These are phyloP conservation scores for Tiliacea aurago DNA, from an alignment of 2,888 invertebrate genomes.

Conservation along the genomic window DNA sequence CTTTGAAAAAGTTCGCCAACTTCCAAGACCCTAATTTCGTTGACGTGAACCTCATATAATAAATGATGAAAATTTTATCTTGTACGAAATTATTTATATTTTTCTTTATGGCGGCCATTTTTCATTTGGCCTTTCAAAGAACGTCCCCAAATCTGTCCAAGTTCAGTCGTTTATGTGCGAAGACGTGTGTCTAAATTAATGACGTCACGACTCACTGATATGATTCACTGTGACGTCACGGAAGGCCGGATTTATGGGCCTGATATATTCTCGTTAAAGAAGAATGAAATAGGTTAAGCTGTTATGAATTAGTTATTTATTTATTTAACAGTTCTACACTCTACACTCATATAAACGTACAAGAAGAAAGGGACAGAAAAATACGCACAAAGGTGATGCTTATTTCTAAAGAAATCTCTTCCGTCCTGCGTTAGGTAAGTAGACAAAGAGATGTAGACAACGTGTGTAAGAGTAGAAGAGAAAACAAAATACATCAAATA, in stretches of 20 bases:
- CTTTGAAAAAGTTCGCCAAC: conserved; percentile 38
- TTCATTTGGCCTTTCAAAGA: conserved; percentile 69
- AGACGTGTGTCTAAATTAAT: conserved; percentile 77
- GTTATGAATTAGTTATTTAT: conserved; percentile 22
- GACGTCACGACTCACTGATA: conserved; percentile 79
- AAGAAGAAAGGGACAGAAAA: no score
- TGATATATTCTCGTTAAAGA: conserved; percentile 74
- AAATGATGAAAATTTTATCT: conserved; percentile 62
- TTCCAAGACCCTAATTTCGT: conserved; percentile 50
- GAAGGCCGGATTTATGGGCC: conserved; percentile 69
- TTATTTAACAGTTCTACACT: no score
- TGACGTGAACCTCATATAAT: conserved; percentile 48
- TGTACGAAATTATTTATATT: conserved; percentile 62
- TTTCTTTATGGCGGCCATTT: conserved; percentile 61
- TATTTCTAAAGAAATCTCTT: no score
- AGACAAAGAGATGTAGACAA: no score
- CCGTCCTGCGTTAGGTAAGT: no score
- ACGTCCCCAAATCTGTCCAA: conserved; percentile 74
- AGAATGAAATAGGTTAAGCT: conserved; percentile 52
- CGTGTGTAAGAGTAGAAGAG: no score
- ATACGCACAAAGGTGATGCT: no score
- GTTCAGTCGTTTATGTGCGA: conserved; percentile 66
- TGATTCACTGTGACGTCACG: conserved; percentile 75
- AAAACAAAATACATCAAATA: no score
- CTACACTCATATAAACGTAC: no score